phyloP scores from a whole-genome alignment of 2,113 vertebrate genomes.

The Panthera uncia region DNA sequence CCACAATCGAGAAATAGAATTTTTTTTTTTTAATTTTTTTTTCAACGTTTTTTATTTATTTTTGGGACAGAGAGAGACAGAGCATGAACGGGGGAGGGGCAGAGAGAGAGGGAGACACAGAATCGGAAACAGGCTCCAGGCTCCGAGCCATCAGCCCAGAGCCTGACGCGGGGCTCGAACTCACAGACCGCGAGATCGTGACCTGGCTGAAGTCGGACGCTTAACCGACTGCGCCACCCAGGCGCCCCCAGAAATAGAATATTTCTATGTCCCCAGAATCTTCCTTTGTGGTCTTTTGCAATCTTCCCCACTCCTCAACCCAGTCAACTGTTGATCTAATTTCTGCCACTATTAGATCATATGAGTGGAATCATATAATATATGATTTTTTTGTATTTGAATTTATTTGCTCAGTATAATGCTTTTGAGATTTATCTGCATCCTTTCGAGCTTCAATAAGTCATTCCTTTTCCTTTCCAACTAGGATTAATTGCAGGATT shows the following conservation, averaged over 20 bases:
- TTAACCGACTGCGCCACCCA: too few species aligned
- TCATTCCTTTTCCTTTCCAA: neutral
- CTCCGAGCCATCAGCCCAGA: too few species aligned
- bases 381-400: neutral
- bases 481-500: neutral
- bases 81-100: too few species aligned
- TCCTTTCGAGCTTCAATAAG: neutral
- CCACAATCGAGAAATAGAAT: neutral
- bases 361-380: neutral
- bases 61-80: too few species aligned
- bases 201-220: too few species aligned
- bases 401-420: neutral
- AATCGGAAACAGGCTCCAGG: too few species aligned
- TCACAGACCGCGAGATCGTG: too few species aligned
- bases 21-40: too few species aligned
- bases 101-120: too few species aligned
- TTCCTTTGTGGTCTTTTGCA: neutral
- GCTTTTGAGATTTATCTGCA: neutral
- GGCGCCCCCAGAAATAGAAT: neutral
- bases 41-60: too few species aligned
- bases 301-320: neutral
- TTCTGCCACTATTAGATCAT: neutral
- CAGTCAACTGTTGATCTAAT: neutral
- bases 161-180: too few species aligned
- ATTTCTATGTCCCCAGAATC: neutral